Evolutionary conservation across 2,113 vertebrate species (phyloP), one percentile per base, ranked within the genome.

Genomic region (Cricetomys ansorgei): DNA sequence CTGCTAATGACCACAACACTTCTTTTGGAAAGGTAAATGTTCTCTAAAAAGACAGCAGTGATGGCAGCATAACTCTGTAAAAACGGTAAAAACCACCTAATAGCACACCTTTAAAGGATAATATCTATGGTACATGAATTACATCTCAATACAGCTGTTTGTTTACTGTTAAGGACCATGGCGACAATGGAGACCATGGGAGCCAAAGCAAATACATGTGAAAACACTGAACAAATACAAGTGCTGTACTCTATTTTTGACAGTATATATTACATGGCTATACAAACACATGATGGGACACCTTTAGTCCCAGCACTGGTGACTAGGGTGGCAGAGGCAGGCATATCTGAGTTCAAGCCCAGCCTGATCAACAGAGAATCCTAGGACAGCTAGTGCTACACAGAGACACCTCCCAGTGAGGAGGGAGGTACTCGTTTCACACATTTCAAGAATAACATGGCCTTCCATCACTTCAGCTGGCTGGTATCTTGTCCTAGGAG

Each of bases 401-500:
- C 3, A 81, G 79, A 83, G 11, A 83, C 62, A 29, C 40, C 40
- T 57, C n/a, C 45, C n/a, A 27, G 25, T 21, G 21, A 11, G 57
- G 16, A 64, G 29, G 17, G 25, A 40, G 40, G 53, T 53, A 83
- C 59, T 45, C 40, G 45, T 65, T 81, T 62, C 21, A 62, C 21
- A 83, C 34, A 93, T 2, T 84, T 3, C 43, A 92, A 77, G 31
- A 77, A 90, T 87, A 92, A 16, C 34, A n/a, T 9, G 31, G 85
- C 21, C 70, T 92, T 55, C 79, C 88, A 67, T 62, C 85, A 92
- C 19, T 53, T 96, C 45, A 59, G 69, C 21, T 57, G 70, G 72
- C 40, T 97, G 65, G 50, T 76, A 77, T 34, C 65, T 86, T 95
- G 59, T 93, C 84, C 94, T 94, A 50, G 62, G 53, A 97, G 95